phyloP scores from a whole-genome alignment of 2,888 invertebrate genomes.

The Scrobipalpa costella region DNA sequence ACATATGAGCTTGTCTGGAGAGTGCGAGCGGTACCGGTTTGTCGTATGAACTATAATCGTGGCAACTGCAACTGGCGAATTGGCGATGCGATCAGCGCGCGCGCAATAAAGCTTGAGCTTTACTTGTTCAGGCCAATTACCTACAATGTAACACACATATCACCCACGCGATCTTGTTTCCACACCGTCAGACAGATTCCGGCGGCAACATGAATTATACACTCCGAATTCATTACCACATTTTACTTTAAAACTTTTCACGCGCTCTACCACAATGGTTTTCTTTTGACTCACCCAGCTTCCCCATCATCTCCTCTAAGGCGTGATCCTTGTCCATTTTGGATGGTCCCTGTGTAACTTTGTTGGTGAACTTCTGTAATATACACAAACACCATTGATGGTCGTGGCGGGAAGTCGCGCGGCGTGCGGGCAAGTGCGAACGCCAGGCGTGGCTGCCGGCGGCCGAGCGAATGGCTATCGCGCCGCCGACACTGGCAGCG shows the following conservation, averaged over 20 bases:
- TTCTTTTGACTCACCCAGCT: slow-evolving; percentile 77
- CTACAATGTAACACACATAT: neutral
- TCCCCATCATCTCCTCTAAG: slow-evolving; percentile 84
- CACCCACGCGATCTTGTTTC: neutral
- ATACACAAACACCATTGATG: slow-evolving; percentile 69
- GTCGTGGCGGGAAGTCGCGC: slow-evolving; percentile 46
- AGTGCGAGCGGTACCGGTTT: slow-evolving; percentile 4
- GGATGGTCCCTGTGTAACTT: slow-evolving; percentile 34
- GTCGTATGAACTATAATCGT: neutral
- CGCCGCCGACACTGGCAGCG: slow-evolving; percentile 17
- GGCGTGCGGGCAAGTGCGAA: slow-evolving; percentile 40
- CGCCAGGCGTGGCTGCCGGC: slow-evolving; percentile 70
- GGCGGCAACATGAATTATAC: neutral
- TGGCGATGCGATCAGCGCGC: neutral
- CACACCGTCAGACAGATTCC: neutral
- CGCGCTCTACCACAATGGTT: slow-evolving; percentile 7
- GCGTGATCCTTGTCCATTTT: slow-evolving; percentile 84
- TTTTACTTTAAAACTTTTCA: neutral
- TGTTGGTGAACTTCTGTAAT: slow-evolving; percentile 51
- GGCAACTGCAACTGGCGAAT: neutral
- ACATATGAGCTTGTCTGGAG: slow-evolving; percentile 6
- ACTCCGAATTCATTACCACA: neutral
- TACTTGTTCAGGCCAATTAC: neutral
- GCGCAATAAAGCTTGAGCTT: slow-evolving; percentile 9
- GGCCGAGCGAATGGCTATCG: slow-evolving; percentile 64